Evolutionary conservation across 2,113 vertebrate species (phyloP), one percentile per base, ranked within the genome.

Genomic region (Esox niger): DNA sequence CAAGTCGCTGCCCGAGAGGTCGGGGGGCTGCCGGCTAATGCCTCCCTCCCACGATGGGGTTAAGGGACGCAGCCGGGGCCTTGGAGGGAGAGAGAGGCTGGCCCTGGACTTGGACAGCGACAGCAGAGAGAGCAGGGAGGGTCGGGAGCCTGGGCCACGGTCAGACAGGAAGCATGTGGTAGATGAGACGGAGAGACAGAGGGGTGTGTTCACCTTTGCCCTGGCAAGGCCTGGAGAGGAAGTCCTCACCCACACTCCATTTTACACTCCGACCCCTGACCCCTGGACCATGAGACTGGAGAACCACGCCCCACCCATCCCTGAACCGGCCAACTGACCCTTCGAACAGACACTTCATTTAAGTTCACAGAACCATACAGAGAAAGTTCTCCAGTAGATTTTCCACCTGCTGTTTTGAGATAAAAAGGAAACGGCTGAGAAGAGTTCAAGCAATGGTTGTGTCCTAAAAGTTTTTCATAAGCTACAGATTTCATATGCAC

Each of bases 281-380:
- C 95, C 97, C 2, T 98, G 97, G 96, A 91, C 91, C 77, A 80
- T 95, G 0, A 89, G 94, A 75, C 92, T 97, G 5, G 89, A 93
- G 64, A 43, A 43, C 15, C 93, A 93, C 0, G 77, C 92, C 68
- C 88, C 91, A 32, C 92, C 95, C 74, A 93, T 98, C 78, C 90
- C 95, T 0, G 96, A 98, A 79, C 74, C 93, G 0, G 93, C 93
- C 81, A 95, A 95, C 80, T 98, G 91, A 92, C 74, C n/a, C n/a
- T n/a, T n/a, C n/a, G n/a, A n/a, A 43, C 13, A 43, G 35, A 98
- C 78, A 73, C 93, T n/a, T n/a, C n/a, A n/a, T n/a, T n/a, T n/a
- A n/a, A 59, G 13, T 43, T 43, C 38, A 4, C 11, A 43, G 38
- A 43, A 43, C 38, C 15, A 43, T 43, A 43, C 38, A 43, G 38